These are phyloP conservation scores for Microplitis demolitor DNA, from an alignment of 1,140 invertebrate genomes.

Conservation along the genomic window DNA sequence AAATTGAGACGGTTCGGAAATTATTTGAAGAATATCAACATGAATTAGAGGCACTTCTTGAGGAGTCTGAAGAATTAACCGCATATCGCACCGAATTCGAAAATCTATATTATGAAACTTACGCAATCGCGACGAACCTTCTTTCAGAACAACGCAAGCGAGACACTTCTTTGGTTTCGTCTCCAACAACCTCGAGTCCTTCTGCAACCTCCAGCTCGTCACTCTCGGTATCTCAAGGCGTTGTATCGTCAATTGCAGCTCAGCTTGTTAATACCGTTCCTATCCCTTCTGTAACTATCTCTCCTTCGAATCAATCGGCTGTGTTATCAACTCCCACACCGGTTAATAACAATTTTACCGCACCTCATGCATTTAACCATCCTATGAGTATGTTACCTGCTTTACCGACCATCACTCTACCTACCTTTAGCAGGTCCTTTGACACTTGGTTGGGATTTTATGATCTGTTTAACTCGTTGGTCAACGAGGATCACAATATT, in stretches of 20 bases:
- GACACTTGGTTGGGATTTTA: slow-evolving; percentile 32
- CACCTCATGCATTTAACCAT: background rate
- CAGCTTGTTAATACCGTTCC: too few relatives aligned
- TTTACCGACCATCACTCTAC: slow-evolving; percentile 28
- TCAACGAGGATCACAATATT: slow-evolving; percentile 21
- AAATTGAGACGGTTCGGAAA: background rate
- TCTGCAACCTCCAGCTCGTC: too few relatives aligned
- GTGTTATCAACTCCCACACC: too few relatives aligned
- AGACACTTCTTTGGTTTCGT: too few relatives aligned
- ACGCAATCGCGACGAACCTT: background rate
- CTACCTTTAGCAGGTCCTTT: slow-evolving; percentile 29
- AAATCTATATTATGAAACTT: background rate
- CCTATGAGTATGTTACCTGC: background rate
- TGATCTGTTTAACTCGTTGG: slow-evolving; percentile 28
- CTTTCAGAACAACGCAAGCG: background rate
- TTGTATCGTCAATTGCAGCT: too few relatives aligned
- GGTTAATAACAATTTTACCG: too few relatives aligned
- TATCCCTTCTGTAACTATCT: too few relatives aligned
- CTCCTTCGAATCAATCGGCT: too few relatives aligned
- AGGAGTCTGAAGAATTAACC: background rate
- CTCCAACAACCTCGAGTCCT: too few relatives aligned
- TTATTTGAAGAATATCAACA: background rate
- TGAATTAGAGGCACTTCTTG: background rate
- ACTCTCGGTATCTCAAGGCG: too few relatives aligned
- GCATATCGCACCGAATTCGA: background rate